Conservation (phyloP, 1,140 invertebrate genomes). For the Drosophila setifemur region DNA sequence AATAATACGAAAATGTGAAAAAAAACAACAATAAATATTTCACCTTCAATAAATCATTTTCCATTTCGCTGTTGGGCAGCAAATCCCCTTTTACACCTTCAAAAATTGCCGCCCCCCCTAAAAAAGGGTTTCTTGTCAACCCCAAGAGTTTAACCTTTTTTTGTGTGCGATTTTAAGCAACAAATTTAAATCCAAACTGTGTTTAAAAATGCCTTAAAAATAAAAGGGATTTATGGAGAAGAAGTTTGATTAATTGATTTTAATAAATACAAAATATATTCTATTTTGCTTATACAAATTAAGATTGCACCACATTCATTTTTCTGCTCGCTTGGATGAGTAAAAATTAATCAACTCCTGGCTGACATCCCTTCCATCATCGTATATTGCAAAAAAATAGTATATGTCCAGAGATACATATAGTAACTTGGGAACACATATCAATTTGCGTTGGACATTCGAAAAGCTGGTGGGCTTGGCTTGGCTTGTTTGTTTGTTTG, state of each 20-base stretch:
- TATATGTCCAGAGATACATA: background rate
- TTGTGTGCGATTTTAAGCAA: background rate
- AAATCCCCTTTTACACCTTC: constrained; percentile 39
- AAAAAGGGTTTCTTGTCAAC: constrained; percentile 50
- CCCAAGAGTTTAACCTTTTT: constrained; percentile 11
- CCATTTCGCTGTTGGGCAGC: constrained; percentile 42
- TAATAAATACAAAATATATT: no score
- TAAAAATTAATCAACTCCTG: background rate
- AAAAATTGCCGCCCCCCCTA: background rate
- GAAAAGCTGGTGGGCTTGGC: background rate
- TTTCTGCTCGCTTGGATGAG: background rate
- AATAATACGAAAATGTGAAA: constrained; percentile 24
- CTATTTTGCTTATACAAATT: no score
- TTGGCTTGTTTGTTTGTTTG: constrained; percentile 1
- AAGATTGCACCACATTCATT: no score
- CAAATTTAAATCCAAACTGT: constrained; percentile 13
- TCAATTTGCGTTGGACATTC: constrained; percentile 14
- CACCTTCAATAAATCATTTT: constrained; percentile 82
- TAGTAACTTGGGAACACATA: constrained; percentile 8
- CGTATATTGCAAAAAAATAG: background rate
- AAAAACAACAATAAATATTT: constrained; percentile 82
- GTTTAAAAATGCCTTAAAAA: background rate
- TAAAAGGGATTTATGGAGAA: background rate
- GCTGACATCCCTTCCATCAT: background rate
- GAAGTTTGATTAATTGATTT: no score